Conservation (phyloP, 2,113 vertebrate genomes). For the Varanus komodoensis region DNA sequence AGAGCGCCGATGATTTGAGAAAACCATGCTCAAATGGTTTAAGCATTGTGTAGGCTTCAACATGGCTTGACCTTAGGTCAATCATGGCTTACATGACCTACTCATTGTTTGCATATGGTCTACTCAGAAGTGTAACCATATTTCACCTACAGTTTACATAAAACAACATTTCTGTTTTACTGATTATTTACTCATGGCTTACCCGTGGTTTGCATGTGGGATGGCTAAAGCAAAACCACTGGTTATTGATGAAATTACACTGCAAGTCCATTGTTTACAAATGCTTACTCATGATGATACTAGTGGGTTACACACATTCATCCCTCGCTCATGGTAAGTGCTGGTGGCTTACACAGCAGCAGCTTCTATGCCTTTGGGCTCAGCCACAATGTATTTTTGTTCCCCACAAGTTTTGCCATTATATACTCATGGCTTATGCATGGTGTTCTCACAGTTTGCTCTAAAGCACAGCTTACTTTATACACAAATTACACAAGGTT, state of each 20-base stretch:
- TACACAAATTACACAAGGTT: slow-evolving; percentile 29
- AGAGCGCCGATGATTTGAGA: slow-evolving; percentile 12
- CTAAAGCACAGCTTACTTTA: slow-evolving; percentile 36
- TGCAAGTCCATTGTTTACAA: slow-evolving; percentile 17
- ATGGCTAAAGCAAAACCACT: slow-evolving; percentile 29
- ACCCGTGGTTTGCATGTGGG: slow-evolving; percentile 21
- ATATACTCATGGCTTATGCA: slow-evolving; percentile 6
- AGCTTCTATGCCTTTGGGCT: background rate
- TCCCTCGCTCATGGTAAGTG: background rate
- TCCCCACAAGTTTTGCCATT: slow-evolving; percentile 5
- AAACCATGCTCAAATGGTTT: slow-evolving; percentile 23
- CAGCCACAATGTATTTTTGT: background rate
- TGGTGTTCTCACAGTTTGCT: slow-evolving; percentile 13
- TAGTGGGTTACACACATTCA: slow-evolving; percentile 22
- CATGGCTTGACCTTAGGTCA: slow-evolving; percentile 28
- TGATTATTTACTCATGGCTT: slow-evolving; percentile 31
- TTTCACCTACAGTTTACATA: slow-evolving; percentile 33
- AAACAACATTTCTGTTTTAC: slow-evolving; percentile 27
- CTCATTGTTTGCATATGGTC: slow-evolving; percentile 35
- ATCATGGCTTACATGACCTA: slow-evolving; percentile 32
- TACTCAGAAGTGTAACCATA: slow-evolving; percentile 32
- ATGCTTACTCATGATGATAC: slow-evolving; percentile 16
- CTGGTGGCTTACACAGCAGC: background rate
- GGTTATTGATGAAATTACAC: slow-evolving; percentile 18
- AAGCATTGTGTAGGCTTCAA: slow-evolving; percentile 19